phyloP scores from a whole-genome alignment of 2,888 invertebrate genomes.

The Tolmerus cingulatus region DNA sequence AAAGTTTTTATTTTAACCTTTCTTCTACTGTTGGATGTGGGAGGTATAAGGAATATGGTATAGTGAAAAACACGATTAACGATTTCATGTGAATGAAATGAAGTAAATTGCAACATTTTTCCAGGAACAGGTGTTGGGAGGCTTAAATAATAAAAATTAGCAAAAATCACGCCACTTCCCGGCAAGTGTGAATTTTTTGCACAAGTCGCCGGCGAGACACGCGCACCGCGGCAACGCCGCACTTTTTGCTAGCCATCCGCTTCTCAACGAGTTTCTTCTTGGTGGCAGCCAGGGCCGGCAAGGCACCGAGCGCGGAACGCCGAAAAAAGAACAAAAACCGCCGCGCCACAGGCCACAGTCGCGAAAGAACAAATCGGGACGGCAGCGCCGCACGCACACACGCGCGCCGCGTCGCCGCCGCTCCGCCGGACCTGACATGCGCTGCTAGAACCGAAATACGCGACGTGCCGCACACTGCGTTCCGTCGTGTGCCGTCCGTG shows the following conservation, averaged over 20 bases:
- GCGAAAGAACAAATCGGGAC: slow-evolving; percentile 15
- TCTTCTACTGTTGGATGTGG: too few relatives aligned
- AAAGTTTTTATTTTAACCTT: too few relatives aligned
- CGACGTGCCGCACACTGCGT: background rate
- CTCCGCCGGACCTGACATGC: background rate
- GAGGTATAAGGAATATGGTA: too few relatives aligned
- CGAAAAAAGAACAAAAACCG: background rate
- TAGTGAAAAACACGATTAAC: too few relatives aligned
- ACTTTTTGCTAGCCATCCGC: background rate
- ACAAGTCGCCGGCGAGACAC: background rate
- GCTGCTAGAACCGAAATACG: slow-evolving; percentile 28
- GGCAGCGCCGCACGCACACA: background rate
- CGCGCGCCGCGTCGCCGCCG: background rate
- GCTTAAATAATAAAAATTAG: background rate
- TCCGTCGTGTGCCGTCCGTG: background rate
- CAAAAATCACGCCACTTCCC: background rate
- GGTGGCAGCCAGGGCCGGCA: background rate
- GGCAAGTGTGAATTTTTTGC: background rate
- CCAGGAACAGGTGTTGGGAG: background rate
- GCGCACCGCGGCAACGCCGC: background rate
- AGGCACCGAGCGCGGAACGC: background rate
- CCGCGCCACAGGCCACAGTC: slow-evolving; percentile 10
- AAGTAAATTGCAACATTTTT: too few relatives aligned
- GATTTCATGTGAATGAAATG: too few relatives aligned
- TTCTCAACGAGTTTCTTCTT: slow-evolving; percentile 31